Evolutionary conservation across 2,888 invertebrate genomes (phyloP).

Genomic region (Omphaloscelis lunosa): DNA sequence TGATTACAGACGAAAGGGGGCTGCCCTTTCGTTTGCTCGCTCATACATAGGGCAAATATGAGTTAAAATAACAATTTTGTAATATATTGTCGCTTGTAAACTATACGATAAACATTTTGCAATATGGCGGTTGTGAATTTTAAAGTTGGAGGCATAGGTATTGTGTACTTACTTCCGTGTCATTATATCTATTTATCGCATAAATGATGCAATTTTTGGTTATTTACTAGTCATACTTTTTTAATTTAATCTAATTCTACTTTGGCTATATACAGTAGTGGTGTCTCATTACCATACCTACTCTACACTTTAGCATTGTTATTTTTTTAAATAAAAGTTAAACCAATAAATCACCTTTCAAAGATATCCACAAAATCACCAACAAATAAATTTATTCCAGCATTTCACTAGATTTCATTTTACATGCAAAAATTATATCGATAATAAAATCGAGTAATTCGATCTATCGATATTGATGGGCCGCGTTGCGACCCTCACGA

Average conservation of each 20-base stretch:
- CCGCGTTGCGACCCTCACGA: conserved; percentile 50
- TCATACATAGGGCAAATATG: conserved; percentile 73
- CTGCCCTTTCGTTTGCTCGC: conserved; percentile 67
- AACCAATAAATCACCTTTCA: not conserved
- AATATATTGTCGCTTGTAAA: conserved; percentile 64
- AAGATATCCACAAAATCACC: conserved; percentile 4
- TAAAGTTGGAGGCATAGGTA: conserved; percentile 19
- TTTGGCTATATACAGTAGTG: not conserved
- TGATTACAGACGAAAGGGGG: conserved; percentile 71
- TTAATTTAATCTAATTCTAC: not conserved
- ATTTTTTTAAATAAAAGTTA: no score
- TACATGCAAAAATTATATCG: conserved; percentile 60
- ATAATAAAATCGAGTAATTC: conserved; percentile 67
- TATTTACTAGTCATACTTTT: not conserved
- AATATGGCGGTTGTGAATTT: conserved; percentile 39
- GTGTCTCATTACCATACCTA: not conserved
- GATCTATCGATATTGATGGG: conserved; percentile 66
- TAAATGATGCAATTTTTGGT: not conserved
- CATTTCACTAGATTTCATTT: conserved; percentile 36
- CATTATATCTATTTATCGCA: not conserved
- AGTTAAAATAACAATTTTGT: conserved; percentile 67
- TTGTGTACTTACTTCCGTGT: conserved; percentile 2
- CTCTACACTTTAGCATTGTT: not conserved
- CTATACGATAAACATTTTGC: conserved; percentile 44
- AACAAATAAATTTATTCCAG: conserved; percentile 39